Evolutionary conservation across 35 echinoderm and acorn worm genomes (phyloP), one percentile per base, ranked within the genome.

Genomic region (Stichopus chloronotus): DNA sequence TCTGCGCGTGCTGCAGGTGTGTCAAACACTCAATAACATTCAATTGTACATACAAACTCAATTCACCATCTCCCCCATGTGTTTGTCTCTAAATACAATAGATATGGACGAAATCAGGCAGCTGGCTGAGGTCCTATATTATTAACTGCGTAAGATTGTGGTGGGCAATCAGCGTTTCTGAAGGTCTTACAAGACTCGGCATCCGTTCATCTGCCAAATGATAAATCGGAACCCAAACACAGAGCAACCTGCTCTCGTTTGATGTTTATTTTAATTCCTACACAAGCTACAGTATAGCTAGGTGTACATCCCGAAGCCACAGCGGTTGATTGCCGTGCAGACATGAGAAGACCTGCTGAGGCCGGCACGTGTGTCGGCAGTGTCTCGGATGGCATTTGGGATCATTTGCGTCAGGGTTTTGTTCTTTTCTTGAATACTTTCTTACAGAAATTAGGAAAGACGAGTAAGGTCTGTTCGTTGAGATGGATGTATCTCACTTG

Each of bases 41-140:
- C 95, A 96, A 96, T 96, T 94, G 95, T 96, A 96, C 95, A 96
- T 96, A 96, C 91, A 94, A 96, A 96, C 95, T 92, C 90, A 96
- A 96, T 96, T 94, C 95, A 94, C 92, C 74, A 86, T 96, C 95
- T 96, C 88, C 82, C 88, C 88, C 89, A 91, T 94, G 95, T 94
- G 95, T 96, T 96, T 94, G 92, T 87, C 92, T 92, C 92, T 77
- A 96, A 96, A 96, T 96, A 96, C 95, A 96, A 96, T 96, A 87
- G 95, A 92, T 91, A 57, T 93, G 88, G 63, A 88, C 92, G 92
- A 94, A 63, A 56, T 96, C 76, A 96, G 78, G 95, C 95, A 96
- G 95, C 95, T 96, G 95, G 30, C 30, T 43, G 30, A 43, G 77
- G 93, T 59, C 92, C 95, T 94, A 96, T 94, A 88, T 96, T 96